Evolutionary conservation across 2,797 vertebrate genomes (phyloP), one percentile per base, ranked within the genome.

Genomic region (Lithobates sylvaticus): DNA sequence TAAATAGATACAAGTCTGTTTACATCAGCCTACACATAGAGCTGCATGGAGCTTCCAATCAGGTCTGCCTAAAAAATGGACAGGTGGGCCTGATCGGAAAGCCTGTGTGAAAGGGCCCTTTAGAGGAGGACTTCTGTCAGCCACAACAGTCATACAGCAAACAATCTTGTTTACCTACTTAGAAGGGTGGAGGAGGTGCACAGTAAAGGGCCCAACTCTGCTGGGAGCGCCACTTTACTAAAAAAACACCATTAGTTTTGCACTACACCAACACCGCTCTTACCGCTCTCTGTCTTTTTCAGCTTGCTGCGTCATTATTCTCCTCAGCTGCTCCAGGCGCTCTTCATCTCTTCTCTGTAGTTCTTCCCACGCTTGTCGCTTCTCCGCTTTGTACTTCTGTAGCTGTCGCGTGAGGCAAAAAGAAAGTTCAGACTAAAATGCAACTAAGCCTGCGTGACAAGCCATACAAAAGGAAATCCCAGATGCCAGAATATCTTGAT

Each of bases 251-350:
- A 39, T 27, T 67, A 21, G 21, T n/a, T 21, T 16, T 4, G 61
- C 83, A 10, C 67, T 76, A 65, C 34, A 29, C 61, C 47, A 10
- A 21, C 65, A 13, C 16, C 15, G n/a, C 26, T 64, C 82, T 91
- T 94, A 98, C 98, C 98, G 96, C 92, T 97, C 95, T 93, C 92
- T 95, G 91, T 98, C 97, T 93, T 91, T 95, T 90, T 89, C 89
- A 1, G 96, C 95, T 92, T 97, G 97, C 64, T 97, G 94, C 84
- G 95, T 94, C 94, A 98, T 96, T 89, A 94, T 50, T 76, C 92
- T 93, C 91, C 95, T 97, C 88, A 97, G 86, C 91, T 96, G 91
- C 79, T 94, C 92, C 69, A 98, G 93, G 84, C 88, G 94, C 73
- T 88, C 91, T 85, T 95, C 93, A 87, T 97, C 95, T 88, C 93